phyloP scores from a whole-genome alignment of 2,797 vertebrate species.

The Vespertilio murinus region DNA sequence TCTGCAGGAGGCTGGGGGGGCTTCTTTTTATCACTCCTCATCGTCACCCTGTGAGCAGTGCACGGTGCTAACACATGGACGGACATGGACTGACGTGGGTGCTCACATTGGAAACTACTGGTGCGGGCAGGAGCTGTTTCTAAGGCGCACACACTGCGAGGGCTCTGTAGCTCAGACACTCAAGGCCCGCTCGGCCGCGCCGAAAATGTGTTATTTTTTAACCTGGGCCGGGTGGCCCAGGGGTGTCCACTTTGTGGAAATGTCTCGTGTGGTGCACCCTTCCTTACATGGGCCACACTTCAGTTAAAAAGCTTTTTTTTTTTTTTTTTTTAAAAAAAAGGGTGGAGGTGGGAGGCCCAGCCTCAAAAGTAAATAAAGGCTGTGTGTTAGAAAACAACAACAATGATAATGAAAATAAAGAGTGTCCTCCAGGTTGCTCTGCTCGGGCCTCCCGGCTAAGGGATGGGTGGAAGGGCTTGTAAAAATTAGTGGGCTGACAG shows the following conservation, averaged over 20 bases:
- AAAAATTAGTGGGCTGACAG: conserved; percentile 64
- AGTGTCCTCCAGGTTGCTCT: background rate
- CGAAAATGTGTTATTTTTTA: conserved; percentile 25
- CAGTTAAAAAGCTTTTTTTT: conserved; percentile 55
- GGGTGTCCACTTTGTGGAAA: conserved; percentile 45
- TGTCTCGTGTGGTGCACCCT: background rate
- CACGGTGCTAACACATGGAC: background rate
- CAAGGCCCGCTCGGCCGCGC: background rate
- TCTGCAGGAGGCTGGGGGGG: background rate
- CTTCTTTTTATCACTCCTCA: background rate
- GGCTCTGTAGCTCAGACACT: background rate
- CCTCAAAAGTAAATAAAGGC: conserved; percentile 50
- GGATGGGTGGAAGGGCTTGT: conserved; percentile 46
- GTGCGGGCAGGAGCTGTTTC: background rate
- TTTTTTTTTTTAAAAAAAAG: no score
- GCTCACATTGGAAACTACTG: background rate
- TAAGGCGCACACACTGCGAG: background rate
- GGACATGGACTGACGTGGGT: background rate
- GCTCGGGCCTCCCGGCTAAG: background rate
- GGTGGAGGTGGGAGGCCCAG: background rate
- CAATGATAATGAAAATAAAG: conserved; percentile 38
- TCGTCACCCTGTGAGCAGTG: background rate
- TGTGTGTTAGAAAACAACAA: background rate
- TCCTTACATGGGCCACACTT: background rate
- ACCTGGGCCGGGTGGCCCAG: conserved; percentile 35